Percentiles rank a stretch among this genome's conserved stretches.
Conservation (phyloP, 2,888 invertebrate species). For the Drosophila bunnanda region DNA sequence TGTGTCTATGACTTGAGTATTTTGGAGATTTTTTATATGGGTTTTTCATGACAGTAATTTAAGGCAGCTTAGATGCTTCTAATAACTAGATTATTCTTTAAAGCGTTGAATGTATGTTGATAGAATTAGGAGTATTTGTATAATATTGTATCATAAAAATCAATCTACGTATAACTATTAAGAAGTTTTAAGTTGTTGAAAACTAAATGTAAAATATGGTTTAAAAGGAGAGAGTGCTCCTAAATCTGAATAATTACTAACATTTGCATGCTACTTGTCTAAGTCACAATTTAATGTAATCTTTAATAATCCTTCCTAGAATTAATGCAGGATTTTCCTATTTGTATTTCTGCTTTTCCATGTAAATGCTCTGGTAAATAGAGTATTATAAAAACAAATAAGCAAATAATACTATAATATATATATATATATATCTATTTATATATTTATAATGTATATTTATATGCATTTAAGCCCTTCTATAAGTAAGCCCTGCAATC, state of each 20-base stretch:
- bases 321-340: no score
- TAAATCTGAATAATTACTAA: background rate
- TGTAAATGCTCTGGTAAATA: background rate
- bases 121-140: background rate
- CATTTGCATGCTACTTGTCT: background rate
- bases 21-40: background rate
- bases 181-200: background rate
- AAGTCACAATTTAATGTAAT: background rate
- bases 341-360: background rate
- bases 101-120: no score
- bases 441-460: no score
- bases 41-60: background rate
- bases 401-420: background rate
- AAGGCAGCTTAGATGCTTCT: no score
- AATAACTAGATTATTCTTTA: background rate
- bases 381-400: background rate
- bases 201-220: no score
- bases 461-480: no score
- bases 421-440: no score
- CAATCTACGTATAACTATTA: background rate
- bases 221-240: no score
- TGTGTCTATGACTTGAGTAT: background rate
- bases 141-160: background rate
- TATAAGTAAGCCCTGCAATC: background rate
- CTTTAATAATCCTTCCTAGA: no score